Percentiles rank a stretch among this genome's conserved stretches.
Conservation (phyloP, 1,140 invertebrate species). For the Trissolcus basalis region DNA sequence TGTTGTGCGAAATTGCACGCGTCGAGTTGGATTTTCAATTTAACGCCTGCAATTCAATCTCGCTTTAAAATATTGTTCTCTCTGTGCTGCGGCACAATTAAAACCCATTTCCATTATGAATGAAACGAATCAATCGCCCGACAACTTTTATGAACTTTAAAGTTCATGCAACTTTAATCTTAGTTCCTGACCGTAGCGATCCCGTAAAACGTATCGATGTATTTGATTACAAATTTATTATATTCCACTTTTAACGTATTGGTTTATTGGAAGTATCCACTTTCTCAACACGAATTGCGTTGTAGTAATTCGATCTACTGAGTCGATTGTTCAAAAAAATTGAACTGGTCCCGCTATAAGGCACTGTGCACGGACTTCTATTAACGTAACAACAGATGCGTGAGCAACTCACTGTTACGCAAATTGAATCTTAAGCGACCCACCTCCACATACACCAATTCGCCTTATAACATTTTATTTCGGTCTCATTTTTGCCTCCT, state of each 20-base stretch:
- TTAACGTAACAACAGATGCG: slow-evolving; percentile 57
- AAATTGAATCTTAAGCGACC: slow-evolving; percentile 47
- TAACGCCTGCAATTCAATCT: too few species aligned
- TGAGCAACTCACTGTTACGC: slow-evolving; percentile 56
- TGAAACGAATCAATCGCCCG: slow-evolving; percentile 4
- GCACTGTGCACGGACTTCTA: slow-evolving; percentile 35
- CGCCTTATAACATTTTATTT: slow-evolving; percentile 17
- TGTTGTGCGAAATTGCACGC: not conserved
- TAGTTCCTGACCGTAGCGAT: slow-evolving; percentile 1
- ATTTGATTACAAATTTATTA: slow-evolving; percentile 56
- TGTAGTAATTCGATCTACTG: slow-evolving; percentile 52
- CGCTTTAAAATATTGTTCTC: not conserved
- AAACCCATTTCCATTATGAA: slow-evolving; percentile 9
- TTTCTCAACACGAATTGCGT: slow-evolving; percentile 48
- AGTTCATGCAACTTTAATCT: slow-evolving; percentile 26
- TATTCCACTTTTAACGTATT: slow-evolving; percentile 49
- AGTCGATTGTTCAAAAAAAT: slow-evolving; percentile 35
- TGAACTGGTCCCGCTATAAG: slow-evolving; percentile 50
- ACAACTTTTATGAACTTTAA: slow-evolving; percentile 39
- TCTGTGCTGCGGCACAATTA: not conserved
- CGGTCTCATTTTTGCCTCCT: slow-evolving; percentile 8
- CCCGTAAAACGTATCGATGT: slow-evolving; percentile 29
- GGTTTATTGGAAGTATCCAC: slow-evolving; percentile 50
- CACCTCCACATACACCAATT: slow-evolving; percentile 31
- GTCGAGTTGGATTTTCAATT: too few species aligned